phyloP scores from a whole-genome alignment of 2,888 invertebrate genomes.

The Halictus ligatus region DNA sequence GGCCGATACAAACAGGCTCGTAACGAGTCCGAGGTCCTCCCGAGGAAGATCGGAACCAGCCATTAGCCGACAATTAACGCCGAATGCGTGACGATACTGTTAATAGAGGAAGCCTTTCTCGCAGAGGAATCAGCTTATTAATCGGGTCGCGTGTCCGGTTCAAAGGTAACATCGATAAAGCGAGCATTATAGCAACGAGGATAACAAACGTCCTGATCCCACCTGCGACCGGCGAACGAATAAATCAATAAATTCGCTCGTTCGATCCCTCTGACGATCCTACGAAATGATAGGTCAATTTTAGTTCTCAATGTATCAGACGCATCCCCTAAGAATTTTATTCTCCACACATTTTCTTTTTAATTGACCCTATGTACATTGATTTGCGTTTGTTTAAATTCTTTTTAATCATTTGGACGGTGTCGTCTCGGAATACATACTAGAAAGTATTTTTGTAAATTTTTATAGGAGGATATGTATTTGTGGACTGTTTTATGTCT shows the following conservation, averaged over 20 bases:
- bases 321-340: no score
- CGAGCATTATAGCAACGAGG: neutral
- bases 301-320: no score
- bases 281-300: neutral
- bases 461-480: no score
- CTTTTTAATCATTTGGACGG: no score
- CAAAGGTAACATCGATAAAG: neutral
- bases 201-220: neutral
- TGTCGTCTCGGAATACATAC: no score
- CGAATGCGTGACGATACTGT: slow-evolving; percentile 42
- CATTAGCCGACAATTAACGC: slow-evolving; percentile 48
- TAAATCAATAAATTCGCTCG: slow-evolving; percentile 2
- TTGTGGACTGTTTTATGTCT: no score
- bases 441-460: no score
- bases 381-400: no score
- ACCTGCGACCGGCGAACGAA: neutral
- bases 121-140: neutral
- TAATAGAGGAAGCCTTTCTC: neutral
- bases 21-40: slow-evolving; percentile 21
- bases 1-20: neutral
- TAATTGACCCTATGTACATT: no score
- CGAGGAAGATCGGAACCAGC: slow-evolving; percentile 34
- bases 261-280: neutral
- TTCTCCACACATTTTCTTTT: no score
- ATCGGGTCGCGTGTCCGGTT: neutral